Conservation (phyloP, 2,888 invertebrate genomes). For the Ceraclea dissimilis region DNA sequence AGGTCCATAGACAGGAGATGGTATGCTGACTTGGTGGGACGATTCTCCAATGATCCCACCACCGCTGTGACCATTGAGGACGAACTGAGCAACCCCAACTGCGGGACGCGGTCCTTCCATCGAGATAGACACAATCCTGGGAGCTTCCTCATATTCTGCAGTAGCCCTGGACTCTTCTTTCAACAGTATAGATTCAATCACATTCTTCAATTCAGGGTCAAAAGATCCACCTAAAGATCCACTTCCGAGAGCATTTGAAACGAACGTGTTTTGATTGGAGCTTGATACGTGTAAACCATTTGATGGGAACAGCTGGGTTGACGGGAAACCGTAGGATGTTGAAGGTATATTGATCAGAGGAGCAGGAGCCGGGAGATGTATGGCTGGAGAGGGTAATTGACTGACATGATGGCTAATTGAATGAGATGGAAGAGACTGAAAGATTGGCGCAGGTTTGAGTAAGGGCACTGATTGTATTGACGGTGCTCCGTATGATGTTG, state of each 20-base stretch:
- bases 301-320: neutral
- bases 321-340: neutral
- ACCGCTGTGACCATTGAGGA: neutral
- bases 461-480: neutral
- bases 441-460: neutral
- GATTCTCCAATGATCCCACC: too few species aligned
- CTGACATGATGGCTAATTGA: too few species aligned
- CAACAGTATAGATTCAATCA: neutral
- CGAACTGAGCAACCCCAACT: slow-evolving; percentile 5
- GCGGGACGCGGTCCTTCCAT: slow-evolving; percentile 10
- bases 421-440: neutral
- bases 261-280: neutral
- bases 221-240: neutral
- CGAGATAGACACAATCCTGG: neutral
- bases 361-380: neutral
- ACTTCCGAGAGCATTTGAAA: neutral
- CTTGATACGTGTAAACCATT: neutral
- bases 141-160: neutral
- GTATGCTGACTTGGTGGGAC: neutral
- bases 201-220: neutral
- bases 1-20: neutral
- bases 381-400: neutral
- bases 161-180: neutral
- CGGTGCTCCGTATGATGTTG: neutral
- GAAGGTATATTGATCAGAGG: neutral